Base-by-base conservation (phyloP, 2,797 vertebrate genomes). In the Phoeniculus purpureus region DNA sequence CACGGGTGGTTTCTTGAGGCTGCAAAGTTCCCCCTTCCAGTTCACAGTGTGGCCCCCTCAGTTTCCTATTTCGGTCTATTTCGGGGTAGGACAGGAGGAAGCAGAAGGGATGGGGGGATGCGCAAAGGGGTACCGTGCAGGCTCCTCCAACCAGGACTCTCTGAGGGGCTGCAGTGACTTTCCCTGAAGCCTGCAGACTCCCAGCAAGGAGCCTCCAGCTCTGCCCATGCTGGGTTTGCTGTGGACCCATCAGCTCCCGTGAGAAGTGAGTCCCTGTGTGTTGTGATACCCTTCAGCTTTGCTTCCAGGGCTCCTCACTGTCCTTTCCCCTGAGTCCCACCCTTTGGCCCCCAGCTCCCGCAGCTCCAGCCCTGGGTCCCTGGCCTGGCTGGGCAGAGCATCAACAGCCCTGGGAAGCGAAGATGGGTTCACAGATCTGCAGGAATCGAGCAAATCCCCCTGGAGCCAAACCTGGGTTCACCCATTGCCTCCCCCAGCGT, bases 41-140 rank as follows among this genome's bases (percentile, higher is more conserved):
- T 74, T 89, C 64, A 34, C 2, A 10, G 34, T 0, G 0, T 2
- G 19, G 22, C 29, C 50, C n/a, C 62, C 58, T 73, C 54, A 15
- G 50, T 71, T 94, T 94, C 86, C 89, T 52, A 87, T 72, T 91
- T 87, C 0, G 6, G 56, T 82, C 72, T 87, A 51, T 91, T 95
- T 85, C 2, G 7, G 87, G 2, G 1, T 15, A 9, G 37, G 34
- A 43, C 72, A 72, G 82, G 71, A 91, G 75, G 90, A 89, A 95
- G 82, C 59, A 89, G 72, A 68, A 88, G 67, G 71, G 67, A 15
- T 60, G 64, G n/a, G 31, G 32, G 43, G 40, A 52, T 64, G 21
- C 8, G 5, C 66, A n/a, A 10, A 50, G 66, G 20, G 71, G 20
- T 29, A 43, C 62, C 8, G 0, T 12, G 56, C 61, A 55, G 70